Evolutionary conservation across 2,888 invertebrate species (phyloP).

Genomic region (Acleris sparsana): DNA sequence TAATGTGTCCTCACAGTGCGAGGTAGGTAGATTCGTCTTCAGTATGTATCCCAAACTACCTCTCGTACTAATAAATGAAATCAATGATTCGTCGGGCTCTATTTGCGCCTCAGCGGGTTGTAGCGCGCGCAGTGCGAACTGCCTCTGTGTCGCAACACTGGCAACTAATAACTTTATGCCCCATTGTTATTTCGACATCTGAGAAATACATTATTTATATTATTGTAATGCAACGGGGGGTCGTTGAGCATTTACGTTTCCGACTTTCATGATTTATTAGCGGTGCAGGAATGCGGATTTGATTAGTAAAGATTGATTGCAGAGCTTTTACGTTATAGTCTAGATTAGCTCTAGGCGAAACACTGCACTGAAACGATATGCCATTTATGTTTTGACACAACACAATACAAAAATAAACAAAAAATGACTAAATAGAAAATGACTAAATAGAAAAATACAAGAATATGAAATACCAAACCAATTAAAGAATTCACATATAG

Average conservation of each 20-base stretch:
- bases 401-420: no score
- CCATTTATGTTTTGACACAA: no score
- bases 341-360: background rate
- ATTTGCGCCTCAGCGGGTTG: slow-evolving; percentile 5
- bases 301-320: slow-evolving; percentile 4
- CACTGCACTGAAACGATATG: background rate
- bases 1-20: no score
- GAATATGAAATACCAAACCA: no score
- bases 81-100: slow-evolving; percentile 1
- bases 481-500: no score
- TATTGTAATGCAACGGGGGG: slow-evolving; percentile 33
- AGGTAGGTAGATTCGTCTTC: no score
- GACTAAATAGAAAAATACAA: no score
- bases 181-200: slow-evolving; percentile 49
- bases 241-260: slow-evolving; percentile 35
- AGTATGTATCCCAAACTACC: no score
- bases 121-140: slow-evolving; percentile 31
- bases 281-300: slow-evolving; percentile 18
- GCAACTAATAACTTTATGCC: slow-evolving; percentile 45
- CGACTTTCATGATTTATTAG: slow-evolving; percentile 34
- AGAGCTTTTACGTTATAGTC: background rate
- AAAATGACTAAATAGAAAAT: no score
- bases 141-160: slow-evolving; percentile 41
- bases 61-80: background rate
- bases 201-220: slow-evolving; percentile 47